Base-by-base conservation (phyloP, 2,888 invertebrate genomes). In the Ormyrus rosae region DNA sequence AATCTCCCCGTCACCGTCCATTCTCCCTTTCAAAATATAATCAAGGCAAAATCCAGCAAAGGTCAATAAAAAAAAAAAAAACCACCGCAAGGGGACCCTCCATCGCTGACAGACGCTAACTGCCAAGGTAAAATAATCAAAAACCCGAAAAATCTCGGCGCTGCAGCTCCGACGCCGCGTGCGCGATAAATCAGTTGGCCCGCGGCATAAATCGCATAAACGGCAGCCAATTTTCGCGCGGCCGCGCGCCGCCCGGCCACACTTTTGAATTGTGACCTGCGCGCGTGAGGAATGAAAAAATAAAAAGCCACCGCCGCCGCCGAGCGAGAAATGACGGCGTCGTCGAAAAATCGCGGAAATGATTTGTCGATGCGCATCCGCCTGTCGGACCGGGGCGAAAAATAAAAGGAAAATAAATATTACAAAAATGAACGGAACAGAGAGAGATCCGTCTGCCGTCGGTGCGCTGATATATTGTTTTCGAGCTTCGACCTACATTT, bases 121-220 rank as follows among this genome's bases (percentile, higher is more conserved):
- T 53, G 72, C 50, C 78, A 51, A 64, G 19, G 65, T 63, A 76
- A 76, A 78, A 78, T 78, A 72, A 78, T 78, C 78, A 78, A 78
- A 78, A 67, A 67, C 67, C 53, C 78, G 58, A 13, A 68, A 77
- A 78, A 51, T 78, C 55, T 51, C 55, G 13, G 45, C 45, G 53
- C 53, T 3, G 2, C 67, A 46, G 10, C 9, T 60, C 48, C 11
- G 19, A 64, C 53, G 60, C 72, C 48, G 7, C 45, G 50, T 51
- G 46, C 65, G 64, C 80, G 60, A 76, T 80, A 80, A 80, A 80
- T 80, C 80, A 80, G 71, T 71, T 76, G 67, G 76, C 61, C 72
- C 76, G 34, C 34, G 80, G 80, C 76, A 71, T 76, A 76, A 80
- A 80, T 80, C 80, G 80, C 76, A 34, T 48, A 55, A 76, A 80